Base-by-base conservation (phyloP, 1,140 invertebrate genomes). In the Pseudomyrmex flavicornis region DNA sequence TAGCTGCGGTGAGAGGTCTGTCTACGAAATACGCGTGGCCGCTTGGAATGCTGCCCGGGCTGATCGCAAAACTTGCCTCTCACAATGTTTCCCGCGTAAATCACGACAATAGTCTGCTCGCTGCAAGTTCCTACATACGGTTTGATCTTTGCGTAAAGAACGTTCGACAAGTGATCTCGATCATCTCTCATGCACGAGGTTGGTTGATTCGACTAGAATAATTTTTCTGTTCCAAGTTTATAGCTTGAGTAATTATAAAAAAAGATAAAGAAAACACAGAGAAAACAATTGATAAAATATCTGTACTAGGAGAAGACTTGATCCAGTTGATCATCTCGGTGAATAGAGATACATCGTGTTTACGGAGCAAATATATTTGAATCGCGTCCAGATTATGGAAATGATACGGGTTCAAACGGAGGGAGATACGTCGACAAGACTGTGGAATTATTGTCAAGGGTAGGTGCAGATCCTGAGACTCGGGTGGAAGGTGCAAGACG, bases 1-100 rank as follows among this genome's bases (percentile, higher is more conserved):
- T 35, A 35, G 35, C 5, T 35, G 35, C 35, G 35, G 7, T n/a
- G 12, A 20, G 17, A 70, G 59, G 2, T 56, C 17, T 17, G 35
- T 52, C 50, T 15, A 7, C 52, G 22, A 61, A 77, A 77, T 58
- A 15, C 61, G 35, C 10, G 15, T 35, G 17, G 2, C 0, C 77
- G 85, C 68, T 20, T 82, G 65, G 66, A 73, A 85, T 86, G 69
- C 17, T 22, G 58, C 12, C 48, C 58, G 26, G 65, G 35, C 59
- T 26, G 77, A 82, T 82, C 83, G 59, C 35, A 52, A 15, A 46
- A 48, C 52, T 82, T 22, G 66, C 20, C 48, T 56, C 52, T 62
- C 22, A 22, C 44, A 7, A 65, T 8, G 44, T 70, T 85, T 85
- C 74, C 74, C 75, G 68, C 83, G 75, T 48, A 86, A 86, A 82